Conservation (phyloP, 2,888 invertebrate genomes). For the Melieria crassipennis region DNA sequence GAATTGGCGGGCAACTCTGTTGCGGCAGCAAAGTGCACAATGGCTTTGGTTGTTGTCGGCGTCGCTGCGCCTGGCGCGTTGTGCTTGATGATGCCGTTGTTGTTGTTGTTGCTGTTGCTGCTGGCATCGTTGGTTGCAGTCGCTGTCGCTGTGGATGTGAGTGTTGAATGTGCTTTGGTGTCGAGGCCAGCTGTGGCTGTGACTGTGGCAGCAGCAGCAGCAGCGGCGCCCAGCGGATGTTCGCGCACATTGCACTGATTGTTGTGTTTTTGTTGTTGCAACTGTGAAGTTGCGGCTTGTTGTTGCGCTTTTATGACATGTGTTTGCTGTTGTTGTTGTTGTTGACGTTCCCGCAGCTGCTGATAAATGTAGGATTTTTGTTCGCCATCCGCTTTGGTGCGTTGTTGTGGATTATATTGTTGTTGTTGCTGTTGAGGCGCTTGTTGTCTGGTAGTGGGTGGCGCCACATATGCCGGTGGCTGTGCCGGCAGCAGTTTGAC, state of each 20-base stretch:
- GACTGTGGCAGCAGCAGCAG: neutral
- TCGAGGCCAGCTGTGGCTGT: neutral
- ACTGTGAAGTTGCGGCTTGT: conserved; percentile 27
- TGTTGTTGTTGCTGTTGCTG: conserved; percentile 17
- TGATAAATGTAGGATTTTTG: conserved; percentile 47
- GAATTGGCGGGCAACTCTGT: conserved; percentile 35
- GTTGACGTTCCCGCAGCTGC: conserved; percentile 46
- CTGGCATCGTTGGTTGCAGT: neutral
- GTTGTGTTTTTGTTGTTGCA: conserved; percentile 39
- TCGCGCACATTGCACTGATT: conserved; percentile 42
- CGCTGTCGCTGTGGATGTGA: neutral
- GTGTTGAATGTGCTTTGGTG: neutral
- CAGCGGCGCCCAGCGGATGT: conserved; percentile 48
- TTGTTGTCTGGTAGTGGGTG: conserved; percentile 37
- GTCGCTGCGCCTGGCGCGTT: neutral
- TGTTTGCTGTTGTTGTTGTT: conserved; percentile 40
- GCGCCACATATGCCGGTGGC: conserved; percentile 44
- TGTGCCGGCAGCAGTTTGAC: conserved; percentile 39
- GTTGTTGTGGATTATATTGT: conserved; percentile 49
- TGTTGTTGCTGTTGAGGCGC: conserved; percentile 40
- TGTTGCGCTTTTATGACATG: conserved; percentile 38
- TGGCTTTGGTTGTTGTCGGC: conserved; percentile 16
- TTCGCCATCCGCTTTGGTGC: conserved; percentile 57
- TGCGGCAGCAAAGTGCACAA: conserved; percentile 1
- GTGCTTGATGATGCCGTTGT: conserved; percentile 10